Evolutionary conservation across 2,113 vertebrate genomes (phyloP).

Genomic region (Martes martes): DNA sequence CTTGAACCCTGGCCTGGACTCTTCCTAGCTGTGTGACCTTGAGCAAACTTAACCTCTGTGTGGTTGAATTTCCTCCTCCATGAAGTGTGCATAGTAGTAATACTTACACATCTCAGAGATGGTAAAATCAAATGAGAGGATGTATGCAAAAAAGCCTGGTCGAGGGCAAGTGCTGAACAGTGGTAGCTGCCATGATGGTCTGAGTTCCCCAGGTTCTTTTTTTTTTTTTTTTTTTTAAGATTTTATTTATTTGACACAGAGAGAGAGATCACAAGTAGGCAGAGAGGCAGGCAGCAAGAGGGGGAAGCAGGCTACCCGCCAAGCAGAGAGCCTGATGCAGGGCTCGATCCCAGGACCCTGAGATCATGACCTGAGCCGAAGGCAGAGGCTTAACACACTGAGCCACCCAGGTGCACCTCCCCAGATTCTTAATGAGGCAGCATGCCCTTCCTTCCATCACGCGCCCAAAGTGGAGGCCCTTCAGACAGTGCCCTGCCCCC

Average conservation of each 20-base stretch:
- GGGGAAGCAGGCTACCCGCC: too few species aligned
- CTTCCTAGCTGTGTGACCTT: not conserved
- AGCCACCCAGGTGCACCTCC: too few species aligned
- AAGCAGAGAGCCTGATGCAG: too few species aligned
- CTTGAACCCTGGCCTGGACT: not conserved
- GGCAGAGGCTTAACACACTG: too few species aligned
- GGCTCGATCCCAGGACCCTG: too few species aligned
- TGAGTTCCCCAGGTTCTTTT: not conserved
- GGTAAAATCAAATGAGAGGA: not conserved
- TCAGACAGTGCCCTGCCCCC: not conserved
- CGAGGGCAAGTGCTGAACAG: not conserved
- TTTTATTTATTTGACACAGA: too few species aligned
- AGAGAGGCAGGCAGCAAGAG: too few species aligned
- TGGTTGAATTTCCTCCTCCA: not conserved
- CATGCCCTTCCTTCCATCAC: not conserved
- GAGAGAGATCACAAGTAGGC: too few species aligned
- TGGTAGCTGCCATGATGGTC: fast-evolving
- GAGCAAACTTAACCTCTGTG: not conserved
- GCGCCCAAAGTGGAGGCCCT: not conserved
- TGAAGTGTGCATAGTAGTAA: not conserved
- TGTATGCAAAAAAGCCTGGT: fast-evolving
- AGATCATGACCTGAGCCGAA: too few species aligned
- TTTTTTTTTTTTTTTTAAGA: too few species aligned
- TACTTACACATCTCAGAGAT: not conserved
- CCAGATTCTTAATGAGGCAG: not conserved